Conservation (phyloP, 2,113 vertebrate genomes). For the Hippocampus zosterae region DNA sequence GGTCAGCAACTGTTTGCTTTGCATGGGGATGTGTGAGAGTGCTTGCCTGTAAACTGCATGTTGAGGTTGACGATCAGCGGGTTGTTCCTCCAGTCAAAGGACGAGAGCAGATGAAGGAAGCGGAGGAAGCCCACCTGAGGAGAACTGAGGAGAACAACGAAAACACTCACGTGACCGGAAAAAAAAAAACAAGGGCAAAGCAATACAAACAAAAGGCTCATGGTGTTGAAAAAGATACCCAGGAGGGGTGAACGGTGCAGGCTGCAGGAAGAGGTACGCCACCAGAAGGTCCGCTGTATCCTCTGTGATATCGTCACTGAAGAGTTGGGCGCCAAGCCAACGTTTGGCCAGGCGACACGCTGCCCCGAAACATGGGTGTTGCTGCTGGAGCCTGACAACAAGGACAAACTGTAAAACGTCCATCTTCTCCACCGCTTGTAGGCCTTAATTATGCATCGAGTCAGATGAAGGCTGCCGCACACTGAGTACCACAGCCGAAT, state of each 20-base stretch:
- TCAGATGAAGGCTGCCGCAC: too few relatives aligned
- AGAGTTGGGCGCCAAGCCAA: conserved; percentile 87
- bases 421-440: not conserved
- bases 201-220: conserved; percentile 6
- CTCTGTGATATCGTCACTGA: conserved; percentile 77
- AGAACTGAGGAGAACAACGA: conserved; percentile 70
- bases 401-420: not conserved
- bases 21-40: conserved; percentile 7
- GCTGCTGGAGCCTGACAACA: conserved; percentile 84
- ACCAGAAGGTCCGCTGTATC: conserved; percentile 88
- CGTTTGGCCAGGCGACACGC: conserved; percentile 87
- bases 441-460: not conserved
- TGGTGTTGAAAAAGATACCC: conserved; percentile 68
- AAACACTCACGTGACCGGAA: conserved; percentile 41
- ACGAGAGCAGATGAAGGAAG: conserved; percentile 85
- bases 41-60: conserved; percentile 81
- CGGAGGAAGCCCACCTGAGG: conserved; percentile 92
- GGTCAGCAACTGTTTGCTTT: conserved; percentile 33
- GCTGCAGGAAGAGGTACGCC: conserved; percentile 85
- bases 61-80: conserved; percentile 91
- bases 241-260: conserved; percentile 84
- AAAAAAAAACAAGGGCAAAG: conserved; percentile 24
- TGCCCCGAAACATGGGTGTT: conserved; percentile 80
- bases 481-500: too few relatives aligned
- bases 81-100: conserved; percentile 94